Percentiles rank a stretch among this genome's conserved stretches.
These are phyloP conservation scores for Endotricha flammealis DNA, from an alignment of 2,888 invertebrate species.

Conservation along the genomic window DNA sequence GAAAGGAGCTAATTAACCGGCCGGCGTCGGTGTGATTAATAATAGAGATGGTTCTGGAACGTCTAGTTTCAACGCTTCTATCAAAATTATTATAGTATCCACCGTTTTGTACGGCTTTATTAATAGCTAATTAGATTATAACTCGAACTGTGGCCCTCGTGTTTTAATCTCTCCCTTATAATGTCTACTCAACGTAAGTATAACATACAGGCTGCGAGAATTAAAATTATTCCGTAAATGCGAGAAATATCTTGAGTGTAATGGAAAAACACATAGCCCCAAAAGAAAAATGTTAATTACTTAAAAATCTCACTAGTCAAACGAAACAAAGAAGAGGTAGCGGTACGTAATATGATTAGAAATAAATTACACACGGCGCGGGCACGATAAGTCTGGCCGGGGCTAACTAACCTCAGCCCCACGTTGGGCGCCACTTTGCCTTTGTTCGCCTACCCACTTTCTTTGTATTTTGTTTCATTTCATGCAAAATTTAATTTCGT, in stretches of 20 bases:
- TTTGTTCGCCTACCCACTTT: slow-evolving; percentile 63
- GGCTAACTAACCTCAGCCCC: slow-evolving; percentile 60
- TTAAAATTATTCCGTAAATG: too few species aligned
- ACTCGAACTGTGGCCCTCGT: too few species aligned
- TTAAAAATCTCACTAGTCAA: slow-evolving; percentile 21
- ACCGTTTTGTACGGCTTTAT: neutral
- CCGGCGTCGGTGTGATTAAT: slow-evolving; percentile 29
- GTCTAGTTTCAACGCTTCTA: slow-evolving; percentile 8
- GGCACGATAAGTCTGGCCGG: slow-evolving; percentile 45
- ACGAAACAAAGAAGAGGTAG: slow-evolving; percentile 20
- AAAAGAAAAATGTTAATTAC: slow-evolving; percentile 20
- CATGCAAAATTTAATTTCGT: slow-evolving; percentile 79
- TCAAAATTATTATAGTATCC: slow-evolving; percentile 7
- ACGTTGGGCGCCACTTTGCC: slow-evolving; percentile 54
- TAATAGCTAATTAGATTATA: too few species aligned
- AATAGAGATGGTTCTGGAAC: slow-evolving; percentile 14
- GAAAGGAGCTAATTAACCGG: slow-evolving; percentile 71
- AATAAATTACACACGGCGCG: slow-evolving; percentile 63
- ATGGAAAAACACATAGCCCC: slow-evolving; percentile 12
- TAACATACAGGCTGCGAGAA: too few species aligned
- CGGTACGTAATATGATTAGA: slow-evolving; percentile 73
- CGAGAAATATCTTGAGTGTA: too few species aligned
- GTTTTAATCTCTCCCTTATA: too few species aligned
- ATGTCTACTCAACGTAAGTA: too few species aligned
- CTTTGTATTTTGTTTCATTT: slow-evolving; percentile 77